A percentile compares a stretch with the other conserved stretches of the same genome.
Evolutionary conservation across 2,888 invertebrate species (phyloP).

Genomic region (Galeopsomyia nigrocyanea): DNA sequence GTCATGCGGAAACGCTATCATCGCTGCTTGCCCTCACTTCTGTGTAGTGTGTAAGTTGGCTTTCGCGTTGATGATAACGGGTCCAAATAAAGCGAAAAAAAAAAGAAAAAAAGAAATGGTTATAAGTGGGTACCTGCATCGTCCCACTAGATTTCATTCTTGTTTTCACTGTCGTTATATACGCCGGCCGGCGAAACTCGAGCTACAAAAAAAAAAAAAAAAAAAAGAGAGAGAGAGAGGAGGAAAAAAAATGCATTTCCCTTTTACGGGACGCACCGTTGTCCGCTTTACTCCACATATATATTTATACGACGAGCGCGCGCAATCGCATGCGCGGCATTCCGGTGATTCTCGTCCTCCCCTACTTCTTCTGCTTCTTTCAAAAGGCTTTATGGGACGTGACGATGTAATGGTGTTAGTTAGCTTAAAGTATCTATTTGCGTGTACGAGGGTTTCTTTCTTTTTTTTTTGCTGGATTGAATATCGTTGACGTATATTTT

Average conservation of each 20-base stretch:
- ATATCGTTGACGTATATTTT: no score
- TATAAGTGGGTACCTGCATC: slow-evolving; percentile 48
- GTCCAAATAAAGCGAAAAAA: slow-evolving; percentile 20
- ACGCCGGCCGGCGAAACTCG: neutral
- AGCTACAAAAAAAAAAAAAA: no score
- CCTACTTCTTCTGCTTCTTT: no score
- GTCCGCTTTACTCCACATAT: neutral
- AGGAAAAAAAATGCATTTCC: slow-evolving; percentile 42
- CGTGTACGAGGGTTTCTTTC: no score
- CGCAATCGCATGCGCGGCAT: neutral
- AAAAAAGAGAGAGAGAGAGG: no score
- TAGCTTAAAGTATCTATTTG: no score
- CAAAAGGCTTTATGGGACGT: no score
- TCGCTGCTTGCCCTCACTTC: neutral
- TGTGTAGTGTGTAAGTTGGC: neutral
- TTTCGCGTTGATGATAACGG: slow-evolving; percentile 36
- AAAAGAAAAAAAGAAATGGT: slow-evolving; percentile 17
- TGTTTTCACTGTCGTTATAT: slow-evolving; percentile 49
- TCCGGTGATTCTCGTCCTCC: no score
- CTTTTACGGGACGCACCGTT: slow-evolving; percentile 38
- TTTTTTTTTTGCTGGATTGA: no score
- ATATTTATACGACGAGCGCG: neutral
- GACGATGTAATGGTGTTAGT: no score
- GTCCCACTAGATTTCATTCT: slow-evolving; percentile 39
- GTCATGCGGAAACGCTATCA: slow-evolving; percentile 23